Conservation (phyloP, 2,797 vertebrate species). For the Dendrocincla fuliginosa region DNA sequence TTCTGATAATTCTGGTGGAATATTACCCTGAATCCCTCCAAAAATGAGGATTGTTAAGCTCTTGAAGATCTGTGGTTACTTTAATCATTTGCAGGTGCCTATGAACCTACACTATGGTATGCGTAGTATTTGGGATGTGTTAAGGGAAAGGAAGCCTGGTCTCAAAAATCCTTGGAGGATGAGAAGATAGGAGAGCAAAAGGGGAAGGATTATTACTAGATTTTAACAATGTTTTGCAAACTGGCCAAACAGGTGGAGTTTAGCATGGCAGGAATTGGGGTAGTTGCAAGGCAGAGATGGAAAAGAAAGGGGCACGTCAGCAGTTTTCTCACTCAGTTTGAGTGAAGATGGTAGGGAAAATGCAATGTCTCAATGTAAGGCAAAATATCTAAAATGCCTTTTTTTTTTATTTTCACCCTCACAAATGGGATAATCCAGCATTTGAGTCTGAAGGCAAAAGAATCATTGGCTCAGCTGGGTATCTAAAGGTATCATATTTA, state of each 20-base stretch:
- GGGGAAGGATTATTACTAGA: background rate
- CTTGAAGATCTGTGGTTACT: background rate
- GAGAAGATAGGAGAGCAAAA: background rate
- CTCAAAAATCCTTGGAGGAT: background rate
- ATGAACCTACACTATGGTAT: background rate
- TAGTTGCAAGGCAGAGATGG: background rate
- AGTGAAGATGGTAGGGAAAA: background rate
- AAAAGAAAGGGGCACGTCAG: background rate
- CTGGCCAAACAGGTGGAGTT: background rate
- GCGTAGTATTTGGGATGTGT: background rate
- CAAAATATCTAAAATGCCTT: background rate
- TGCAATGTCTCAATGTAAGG: background rate
- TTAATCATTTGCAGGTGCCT: background rate
- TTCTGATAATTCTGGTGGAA: background rate
- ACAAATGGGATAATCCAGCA: constrained; percentile 7
- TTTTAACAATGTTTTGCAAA: background rate
- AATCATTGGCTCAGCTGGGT: constrained; percentile 48
- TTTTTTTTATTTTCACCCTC: background rate
- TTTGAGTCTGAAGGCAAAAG: constrained; percentile 40
- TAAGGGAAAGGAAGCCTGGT: background rate
- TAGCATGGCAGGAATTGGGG: background rate
- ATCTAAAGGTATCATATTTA: constrained; percentile 70
- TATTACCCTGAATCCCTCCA: background rate
- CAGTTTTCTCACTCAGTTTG: background rate
- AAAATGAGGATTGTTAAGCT: background rate